These are phyloP conservation scores for Tenodera sinensis DNA, from an alignment of 2,888 invertebrate species.

Conservation along the genomic window DNA sequence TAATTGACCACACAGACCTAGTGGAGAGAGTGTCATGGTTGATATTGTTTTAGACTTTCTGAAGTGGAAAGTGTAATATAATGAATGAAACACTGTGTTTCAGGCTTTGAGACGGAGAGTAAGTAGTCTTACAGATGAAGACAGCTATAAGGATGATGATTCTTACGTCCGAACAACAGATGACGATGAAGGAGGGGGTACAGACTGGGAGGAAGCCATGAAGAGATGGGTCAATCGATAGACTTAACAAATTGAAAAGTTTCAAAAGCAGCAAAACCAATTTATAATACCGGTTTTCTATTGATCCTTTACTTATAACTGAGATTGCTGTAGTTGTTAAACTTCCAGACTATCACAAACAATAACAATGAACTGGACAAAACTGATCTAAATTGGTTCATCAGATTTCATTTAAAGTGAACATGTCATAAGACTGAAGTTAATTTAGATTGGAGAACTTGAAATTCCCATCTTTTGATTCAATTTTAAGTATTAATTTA, in stretches of 20 bases:
- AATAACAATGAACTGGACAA: too few species aligned
- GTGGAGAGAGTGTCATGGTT: too few species aligned
- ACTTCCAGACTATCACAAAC: too few species aligned
- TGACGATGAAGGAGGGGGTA: conserved; percentile 27
- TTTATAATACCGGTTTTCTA: not conserved
- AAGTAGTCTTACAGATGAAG: conserved; percentile 39
- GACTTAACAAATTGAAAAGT: not conserved
- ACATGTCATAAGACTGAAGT: not conserved
- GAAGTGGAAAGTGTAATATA: too few species aligned
- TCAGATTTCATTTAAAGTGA: not conserved
- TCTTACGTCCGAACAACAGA: conserved; percentile 44
- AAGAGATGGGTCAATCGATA: conserved; percentile 67
- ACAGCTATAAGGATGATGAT: conserved; percentile 38
- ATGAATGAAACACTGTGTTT: not conserved
- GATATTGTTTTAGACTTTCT: too few species aligned
- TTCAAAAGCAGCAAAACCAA: not conserved
- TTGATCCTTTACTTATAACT: too few species aligned
- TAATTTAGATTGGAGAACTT: not conserved
- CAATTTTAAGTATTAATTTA: too few species aligned
- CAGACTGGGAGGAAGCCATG: conserved; percentile 62
- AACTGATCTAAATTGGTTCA: not conserved
- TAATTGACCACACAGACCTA: too few species aligned
- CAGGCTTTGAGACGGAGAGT: conserved; percentile 23
- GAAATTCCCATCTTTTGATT: not conserved
- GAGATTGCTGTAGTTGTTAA: too few species aligned